Conservation (phyloP, 2,113 vertebrate genomes). For the Antechinus flavipes region DNA sequence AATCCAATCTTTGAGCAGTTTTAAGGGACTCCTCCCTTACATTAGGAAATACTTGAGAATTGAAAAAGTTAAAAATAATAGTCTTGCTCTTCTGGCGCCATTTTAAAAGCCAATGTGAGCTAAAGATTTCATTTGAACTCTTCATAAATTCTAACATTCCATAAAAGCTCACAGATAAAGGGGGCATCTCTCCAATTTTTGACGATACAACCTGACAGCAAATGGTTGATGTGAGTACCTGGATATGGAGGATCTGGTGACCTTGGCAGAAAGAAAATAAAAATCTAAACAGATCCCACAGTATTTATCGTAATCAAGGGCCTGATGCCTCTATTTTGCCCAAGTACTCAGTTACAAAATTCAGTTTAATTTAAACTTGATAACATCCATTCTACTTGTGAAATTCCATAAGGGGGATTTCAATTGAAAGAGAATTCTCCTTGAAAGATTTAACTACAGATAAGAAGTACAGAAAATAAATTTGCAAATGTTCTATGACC, state of each 20-base stretch:
- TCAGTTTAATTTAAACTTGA: conserved; percentile 27
- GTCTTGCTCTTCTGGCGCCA: neutral
- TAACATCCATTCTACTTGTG: rapidly evolving
- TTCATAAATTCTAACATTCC: conserved; percentile 24
- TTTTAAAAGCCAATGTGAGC: conserved; percentile 20
- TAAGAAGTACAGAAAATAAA: neutral
- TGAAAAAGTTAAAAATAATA: neutral
- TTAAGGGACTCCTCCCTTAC: neutral
- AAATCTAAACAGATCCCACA: neutral
- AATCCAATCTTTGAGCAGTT: neutral
- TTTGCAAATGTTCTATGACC: neutral
- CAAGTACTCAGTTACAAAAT: conserved; percentile 23
- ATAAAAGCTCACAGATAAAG: conserved; percentile 38
- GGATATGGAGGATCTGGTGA: rapidly evolving
- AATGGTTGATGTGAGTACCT: rapidly evolving
- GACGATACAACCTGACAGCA: neutral
- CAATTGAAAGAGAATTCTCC: neutral
- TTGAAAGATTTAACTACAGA: neutral
- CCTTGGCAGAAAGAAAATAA: conserved; percentile 43
- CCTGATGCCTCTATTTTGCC: neutral
- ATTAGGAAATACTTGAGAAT: conserved; percentile 11
- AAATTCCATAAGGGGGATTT: conserved; percentile 34
- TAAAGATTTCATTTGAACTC: conserved; percentile 56
- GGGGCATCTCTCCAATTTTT: conserved; percentile 22
- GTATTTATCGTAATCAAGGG: conserved; percentile 24